phyloP scores from a whole-genome alignment of 2,797 vertebrate genomes.

The Anolis apletophallus region DNA sequence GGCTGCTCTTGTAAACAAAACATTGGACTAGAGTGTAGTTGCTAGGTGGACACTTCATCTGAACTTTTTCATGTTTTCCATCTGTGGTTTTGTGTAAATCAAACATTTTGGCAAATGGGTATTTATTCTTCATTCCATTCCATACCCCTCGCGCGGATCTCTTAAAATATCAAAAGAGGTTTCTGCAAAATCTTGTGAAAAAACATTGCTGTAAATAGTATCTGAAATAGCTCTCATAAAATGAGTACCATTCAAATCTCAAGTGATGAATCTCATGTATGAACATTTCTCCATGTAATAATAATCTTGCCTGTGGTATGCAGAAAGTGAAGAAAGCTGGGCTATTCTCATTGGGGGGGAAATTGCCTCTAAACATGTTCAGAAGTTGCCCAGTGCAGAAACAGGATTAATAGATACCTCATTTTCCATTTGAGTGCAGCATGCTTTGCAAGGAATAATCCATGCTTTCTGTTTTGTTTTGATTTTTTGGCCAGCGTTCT shows the following conservation, averaged over 20 bases:
- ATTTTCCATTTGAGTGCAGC: background rate
- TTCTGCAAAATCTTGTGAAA: background rate
- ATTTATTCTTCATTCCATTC: background rate
- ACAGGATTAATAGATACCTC: background rate
- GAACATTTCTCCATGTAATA: background rate
- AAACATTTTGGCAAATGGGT: background rate
- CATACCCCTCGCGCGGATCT: too few species aligned
- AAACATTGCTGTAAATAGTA: background rate
- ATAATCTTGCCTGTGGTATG: background rate
- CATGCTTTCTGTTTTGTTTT: background rate
- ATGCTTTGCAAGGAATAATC: background rate
- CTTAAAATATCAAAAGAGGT: background rate
- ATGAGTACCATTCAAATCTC: background rate
- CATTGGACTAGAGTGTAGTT: too few species aligned
- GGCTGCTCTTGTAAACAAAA: background rate
- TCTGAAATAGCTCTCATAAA: background rate
- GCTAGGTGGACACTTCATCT: background rate
- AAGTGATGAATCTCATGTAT: background rate
- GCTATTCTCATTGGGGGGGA: background rate
- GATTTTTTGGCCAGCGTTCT: slow-evolving; percentile 67
- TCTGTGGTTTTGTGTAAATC: background rate
- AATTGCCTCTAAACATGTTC: background rate
- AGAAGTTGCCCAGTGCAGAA: background rate
- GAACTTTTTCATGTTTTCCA: background rate
- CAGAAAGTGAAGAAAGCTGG: background rate